Base-by-base conservation (phyloP, 2,888 invertebrate genomes). In the Polydrusus tereticollis region DNA sequence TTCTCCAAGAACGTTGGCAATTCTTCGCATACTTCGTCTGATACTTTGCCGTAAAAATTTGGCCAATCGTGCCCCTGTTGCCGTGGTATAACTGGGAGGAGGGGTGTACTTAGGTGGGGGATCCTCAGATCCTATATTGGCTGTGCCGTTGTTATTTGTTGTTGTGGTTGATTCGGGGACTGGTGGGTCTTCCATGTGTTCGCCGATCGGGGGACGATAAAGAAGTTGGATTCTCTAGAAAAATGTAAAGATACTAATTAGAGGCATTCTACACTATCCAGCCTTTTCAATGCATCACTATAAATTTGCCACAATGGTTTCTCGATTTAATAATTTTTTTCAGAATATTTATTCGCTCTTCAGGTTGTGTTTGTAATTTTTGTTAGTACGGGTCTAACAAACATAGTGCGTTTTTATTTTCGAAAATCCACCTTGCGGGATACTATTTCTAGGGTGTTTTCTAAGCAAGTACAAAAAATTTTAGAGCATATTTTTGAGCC, bases 51-150 rank as follows among this genome's bases (percentile, higher is more conserved):
- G 88, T 26, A 93, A 81, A 79, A 93, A 87, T 82, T 92, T 93
- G 5, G 93, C 92, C 69, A 95, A 88, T 41, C 94, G 86, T 0
- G 94, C 95, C 0, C 96, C 96, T 0, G 96, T 96, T 0, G 96
- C 96, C 3, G 96, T 96, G 29, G 95, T 94, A 83, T 96, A 96
- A 0, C 95, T 95, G 0, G 96, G 96, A 1, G 97, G 97, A 0
- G 97, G 96, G 0, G 96, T 96, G 86, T 97, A 96, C 84, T 96
- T 96, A 59, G 96, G 96, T 2, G 96, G 96, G 1, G 95, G 94
- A 87, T 95, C 95, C 80, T 90, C 90, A 47, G 86, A 83, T 8
- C 86, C 83, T 23, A 73, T 41, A 16, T 58, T 69, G 1, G 72
- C 55, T 55, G 81, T 63, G 38, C 76, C 76, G 29, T 79, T 70